A percentile compares a stretch with the other conserved stretches of the same genome.
Conservation (phyloP, 2,113 vertebrate genomes). For the Euleptes europaea region DNA sequence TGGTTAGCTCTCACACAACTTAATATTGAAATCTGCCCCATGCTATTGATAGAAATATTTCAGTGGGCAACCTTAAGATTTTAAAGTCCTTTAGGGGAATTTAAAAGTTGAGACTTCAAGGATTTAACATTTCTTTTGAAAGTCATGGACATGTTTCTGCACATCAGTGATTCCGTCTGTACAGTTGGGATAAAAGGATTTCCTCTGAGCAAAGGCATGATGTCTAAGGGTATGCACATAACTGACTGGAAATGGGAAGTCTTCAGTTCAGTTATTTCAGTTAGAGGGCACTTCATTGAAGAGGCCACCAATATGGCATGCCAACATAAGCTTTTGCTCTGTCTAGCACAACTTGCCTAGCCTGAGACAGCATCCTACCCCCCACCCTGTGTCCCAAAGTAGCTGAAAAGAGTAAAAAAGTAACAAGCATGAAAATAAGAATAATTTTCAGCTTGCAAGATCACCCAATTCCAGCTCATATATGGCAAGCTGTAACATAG, state of each 20-base stretch:
- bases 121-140: neutral
- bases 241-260: neutral
- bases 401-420: neutral
- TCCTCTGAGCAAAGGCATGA: neutral
- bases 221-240: neutral
- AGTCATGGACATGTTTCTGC: neutral
- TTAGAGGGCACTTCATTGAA: neutral
- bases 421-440: neutral
- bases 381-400: neutral
- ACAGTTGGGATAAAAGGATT: neutral
- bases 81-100: neutral
- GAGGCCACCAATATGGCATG: too few species aligned
- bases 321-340: neutral
- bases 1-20: neutral
- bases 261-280: constrained; percentile 4
- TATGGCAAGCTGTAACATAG: neutral
- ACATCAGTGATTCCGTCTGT: constrained; percentile 1
- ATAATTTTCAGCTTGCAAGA: neutral
- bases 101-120: neutral
- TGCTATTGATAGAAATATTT: neutral
- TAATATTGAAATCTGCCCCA: neutral
- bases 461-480: neutral
- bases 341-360: neutral
- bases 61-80: neutral
- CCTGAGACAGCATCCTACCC: neutral